A percentile compares a stretch with the other conserved stretches of the same genome.
Conservation (phyloP, 2,797 vertebrate species). For the Argentina silus region DNA sequence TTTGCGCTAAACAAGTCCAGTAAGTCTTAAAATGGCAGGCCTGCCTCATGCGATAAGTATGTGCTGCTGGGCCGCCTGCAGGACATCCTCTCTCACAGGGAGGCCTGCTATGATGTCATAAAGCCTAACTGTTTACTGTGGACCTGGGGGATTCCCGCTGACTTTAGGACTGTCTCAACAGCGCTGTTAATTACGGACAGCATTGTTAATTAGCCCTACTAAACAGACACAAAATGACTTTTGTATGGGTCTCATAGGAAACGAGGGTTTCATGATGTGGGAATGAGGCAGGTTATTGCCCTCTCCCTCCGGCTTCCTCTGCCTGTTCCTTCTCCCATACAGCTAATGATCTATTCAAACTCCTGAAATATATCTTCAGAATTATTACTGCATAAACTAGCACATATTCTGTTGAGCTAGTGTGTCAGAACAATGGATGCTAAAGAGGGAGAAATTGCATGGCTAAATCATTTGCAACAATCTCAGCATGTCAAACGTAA, state of each 20-base stretch:
- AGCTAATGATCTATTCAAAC: too few relatives aligned
- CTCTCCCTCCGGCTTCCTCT: constrained; percentile 14
- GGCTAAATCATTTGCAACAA: too few relatives aligned
- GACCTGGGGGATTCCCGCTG: constrained; percentile 60
- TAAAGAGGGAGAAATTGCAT: too few relatives aligned
- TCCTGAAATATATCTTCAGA: too few relatives aligned
- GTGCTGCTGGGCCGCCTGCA: constrained; percentile 53
- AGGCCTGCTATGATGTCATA: constrained; percentile 58
- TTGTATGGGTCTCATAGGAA: constrained; percentile 38
- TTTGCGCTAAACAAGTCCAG: constrained; percentile 63
- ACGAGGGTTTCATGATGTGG: constrained; percentile 14
- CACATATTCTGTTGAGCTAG: background rate
- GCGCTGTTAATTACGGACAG: constrained; percentile 62
- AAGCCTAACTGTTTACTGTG: constrained; percentile 62
- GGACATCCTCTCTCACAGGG: constrained; percentile 66
- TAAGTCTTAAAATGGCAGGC: constrained; percentile 64
- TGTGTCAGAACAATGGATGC: too few relatives aligned
- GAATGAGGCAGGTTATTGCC: constrained; percentile 25
- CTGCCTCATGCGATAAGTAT: constrained; percentile 65
- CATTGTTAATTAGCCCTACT: constrained; percentile 51
- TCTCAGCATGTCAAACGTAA: too few relatives aligned
- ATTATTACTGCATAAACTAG: background rate
- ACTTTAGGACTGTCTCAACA: constrained; percentile 66
- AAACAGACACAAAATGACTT: constrained; percentile 41
- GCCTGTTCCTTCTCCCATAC: background rate